These are phyloP conservation scores for Streblospio benedicti DNA, from an alignment of 1,140 invertebrate genomes.

Conservation along the genomic window DNA sequence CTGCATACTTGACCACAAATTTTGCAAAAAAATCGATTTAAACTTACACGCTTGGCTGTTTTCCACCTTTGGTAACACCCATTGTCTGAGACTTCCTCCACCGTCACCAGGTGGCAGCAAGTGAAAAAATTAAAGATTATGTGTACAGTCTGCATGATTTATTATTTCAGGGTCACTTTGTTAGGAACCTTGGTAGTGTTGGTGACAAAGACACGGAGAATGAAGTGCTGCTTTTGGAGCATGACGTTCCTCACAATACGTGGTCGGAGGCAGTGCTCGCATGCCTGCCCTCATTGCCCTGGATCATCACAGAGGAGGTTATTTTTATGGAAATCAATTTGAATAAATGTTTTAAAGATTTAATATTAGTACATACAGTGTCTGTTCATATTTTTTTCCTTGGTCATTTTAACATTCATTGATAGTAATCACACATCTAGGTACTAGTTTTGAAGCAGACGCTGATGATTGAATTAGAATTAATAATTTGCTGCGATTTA, in stretches of 20 bases:
- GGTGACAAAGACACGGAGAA: constrained; percentile 88
- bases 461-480: no score
- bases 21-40: no score
- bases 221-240: constrained; percentile 84
- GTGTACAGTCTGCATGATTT: neutral
- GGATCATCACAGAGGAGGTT: constrained; percentile 75
- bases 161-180: constrained; percentile 52
- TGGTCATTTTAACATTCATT: no score
- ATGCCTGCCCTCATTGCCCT: constrained; percentile 83
- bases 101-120: no score
- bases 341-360: neutral
- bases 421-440: no score
- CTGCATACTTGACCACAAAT: no score
- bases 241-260: constrained; percentile 89
- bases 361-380: neutral
- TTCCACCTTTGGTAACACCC: no score
- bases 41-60: no score
- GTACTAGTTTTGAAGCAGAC: no score
- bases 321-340: constrained; percentile 2
- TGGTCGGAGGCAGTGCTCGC: constrained; percentile 90
- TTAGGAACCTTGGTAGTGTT: constrained; percentile 45
- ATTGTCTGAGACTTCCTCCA: no score
- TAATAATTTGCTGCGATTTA: no score
- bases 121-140: no score
- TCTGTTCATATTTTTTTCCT: neutral